phyloP scores from a whole-genome alignment of 2,113 vertebrate genomes.

The Psittacus erithacus region DNA sequence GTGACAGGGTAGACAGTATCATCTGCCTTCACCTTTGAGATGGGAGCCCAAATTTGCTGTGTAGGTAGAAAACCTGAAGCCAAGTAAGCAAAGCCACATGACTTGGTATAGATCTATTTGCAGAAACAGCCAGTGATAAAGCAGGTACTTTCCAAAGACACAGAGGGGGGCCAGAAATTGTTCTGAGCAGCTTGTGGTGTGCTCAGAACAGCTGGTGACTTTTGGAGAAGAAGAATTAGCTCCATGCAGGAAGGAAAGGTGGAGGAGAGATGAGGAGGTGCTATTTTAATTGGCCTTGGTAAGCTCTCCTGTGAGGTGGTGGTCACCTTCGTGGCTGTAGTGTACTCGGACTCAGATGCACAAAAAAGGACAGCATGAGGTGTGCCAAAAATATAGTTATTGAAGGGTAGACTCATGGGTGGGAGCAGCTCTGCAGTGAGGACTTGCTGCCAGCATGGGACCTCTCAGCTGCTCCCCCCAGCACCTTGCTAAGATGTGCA shows the following conservation, averaged over 20 bases:
- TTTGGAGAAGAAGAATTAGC: neutral
- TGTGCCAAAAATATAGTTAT: neutral
- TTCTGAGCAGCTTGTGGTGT: neutral
- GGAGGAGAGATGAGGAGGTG: neutral
- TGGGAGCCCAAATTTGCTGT: neutral
- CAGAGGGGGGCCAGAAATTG: neutral
- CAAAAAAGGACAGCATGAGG: neutral
- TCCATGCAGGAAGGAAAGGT: neutral
- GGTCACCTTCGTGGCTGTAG: neutral
- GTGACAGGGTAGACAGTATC: neutral
- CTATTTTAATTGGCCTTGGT: neutral
- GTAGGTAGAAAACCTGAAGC: neutral
- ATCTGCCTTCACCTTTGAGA: neutral
- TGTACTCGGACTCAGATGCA: neutral
- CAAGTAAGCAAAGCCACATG: neutral
- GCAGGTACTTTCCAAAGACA: constrained; percentile 46
- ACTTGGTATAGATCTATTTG: neutral
- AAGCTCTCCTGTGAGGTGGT: neutral
- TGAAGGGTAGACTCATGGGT: neutral
- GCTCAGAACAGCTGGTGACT: neutral
- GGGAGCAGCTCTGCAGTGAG: neutral
- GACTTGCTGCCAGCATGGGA: neutral
- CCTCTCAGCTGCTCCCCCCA: neutral
- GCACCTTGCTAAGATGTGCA: neutral
- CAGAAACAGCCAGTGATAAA: neutral